These are phyloP conservation scores for Acleris emargana DNA, from an alignment of 2,888 invertebrate genomes.

Conservation along the genomic window DNA sequence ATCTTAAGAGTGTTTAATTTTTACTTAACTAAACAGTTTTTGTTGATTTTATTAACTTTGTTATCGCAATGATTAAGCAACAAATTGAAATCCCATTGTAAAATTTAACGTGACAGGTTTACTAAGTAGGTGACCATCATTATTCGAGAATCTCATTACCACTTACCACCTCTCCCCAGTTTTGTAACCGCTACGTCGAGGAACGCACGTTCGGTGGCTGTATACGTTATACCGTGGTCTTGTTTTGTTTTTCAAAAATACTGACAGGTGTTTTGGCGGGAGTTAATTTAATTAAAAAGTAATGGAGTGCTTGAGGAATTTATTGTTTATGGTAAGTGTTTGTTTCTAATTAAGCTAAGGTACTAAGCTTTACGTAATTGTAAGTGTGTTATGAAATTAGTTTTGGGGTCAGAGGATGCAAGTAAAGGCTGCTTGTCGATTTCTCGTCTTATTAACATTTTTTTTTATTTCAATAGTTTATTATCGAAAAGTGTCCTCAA, in stretches of 20 bases:
- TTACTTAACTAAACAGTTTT: not conserved
- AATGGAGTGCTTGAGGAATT: conserved; percentile 48
- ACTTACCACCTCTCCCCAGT: conserved; percentile 41
- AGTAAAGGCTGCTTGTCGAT: conserved; percentile 19
- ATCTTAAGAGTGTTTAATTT: not conserved
- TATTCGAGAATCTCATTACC: conserved; percentile 53
- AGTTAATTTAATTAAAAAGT: conserved; percentile 42
- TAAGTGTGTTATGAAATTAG: conserved; percentile 36
- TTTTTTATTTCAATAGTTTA: not conserved
- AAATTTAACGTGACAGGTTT: conserved; percentile 37
- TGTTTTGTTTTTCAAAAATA: conserved; percentile 22
- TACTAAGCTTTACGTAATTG: conserved; percentile 4
- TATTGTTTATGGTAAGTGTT: conserved; percentile 50
- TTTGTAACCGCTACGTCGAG: conserved; percentile 48
- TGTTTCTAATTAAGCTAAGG: not conserved
- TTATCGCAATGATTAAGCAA: conserved; percentile 17
- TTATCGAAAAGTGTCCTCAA: too few relatives aligned
- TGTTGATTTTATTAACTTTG: not conserved
- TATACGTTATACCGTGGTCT: conserved; percentile 16
- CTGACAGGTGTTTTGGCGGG: conserved; percentile 36
- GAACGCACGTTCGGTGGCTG: conserved; percentile 47
- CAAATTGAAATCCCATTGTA: conserved; percentile 16
- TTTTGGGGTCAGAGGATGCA: conserved; percentile 41
- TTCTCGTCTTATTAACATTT: conserved; percentile 1
- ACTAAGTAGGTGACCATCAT: conserved; percentile 54